Percentiles rank a stretch among this genome's conserved stretches.
phyloP scores from a whole-genome alignment of 2,113 vertebrate species.

The Platysternon megacephalum region DNA sequence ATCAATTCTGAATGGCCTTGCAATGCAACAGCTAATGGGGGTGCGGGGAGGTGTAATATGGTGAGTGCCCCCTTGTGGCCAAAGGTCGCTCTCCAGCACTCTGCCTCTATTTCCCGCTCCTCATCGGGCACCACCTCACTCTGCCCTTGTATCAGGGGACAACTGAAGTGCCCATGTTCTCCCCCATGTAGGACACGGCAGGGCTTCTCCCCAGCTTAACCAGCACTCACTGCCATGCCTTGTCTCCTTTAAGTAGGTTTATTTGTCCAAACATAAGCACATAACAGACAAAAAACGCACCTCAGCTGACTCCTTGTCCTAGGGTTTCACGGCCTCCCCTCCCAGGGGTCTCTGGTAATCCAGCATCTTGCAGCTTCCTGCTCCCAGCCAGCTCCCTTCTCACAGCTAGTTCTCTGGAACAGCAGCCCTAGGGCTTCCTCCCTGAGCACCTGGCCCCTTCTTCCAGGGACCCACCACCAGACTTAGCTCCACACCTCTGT shows the following conservation, averaged over 20 bases:
- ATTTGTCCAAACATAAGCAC: background rate
- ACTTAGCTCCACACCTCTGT: background rate
- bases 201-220: background rate
- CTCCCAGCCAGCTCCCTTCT: background rate
- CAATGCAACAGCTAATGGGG: background rate
- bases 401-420: background rate
- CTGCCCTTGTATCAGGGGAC: background rate
- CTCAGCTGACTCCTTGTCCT: background rate
- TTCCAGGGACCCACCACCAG: background rate
- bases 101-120: background rate
- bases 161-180: background rate
- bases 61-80: background rate
- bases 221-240: background rate
- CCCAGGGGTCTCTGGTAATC: background rate
- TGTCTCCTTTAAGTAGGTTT: background rate
- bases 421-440: background rate
- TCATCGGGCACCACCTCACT: background rate
- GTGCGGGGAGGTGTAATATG: background rate
- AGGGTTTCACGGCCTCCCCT: background rate
- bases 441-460: background rate
- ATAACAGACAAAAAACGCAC: background rate
- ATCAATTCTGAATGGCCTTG: background rate
- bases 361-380: background rate
- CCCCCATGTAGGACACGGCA: background rate
- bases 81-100: background rate